These are phyloP conservation scores for Colletes collaris DNA, from an alignment of 2,888 invertebrate species.

Conservation along the genomic window DNA sequence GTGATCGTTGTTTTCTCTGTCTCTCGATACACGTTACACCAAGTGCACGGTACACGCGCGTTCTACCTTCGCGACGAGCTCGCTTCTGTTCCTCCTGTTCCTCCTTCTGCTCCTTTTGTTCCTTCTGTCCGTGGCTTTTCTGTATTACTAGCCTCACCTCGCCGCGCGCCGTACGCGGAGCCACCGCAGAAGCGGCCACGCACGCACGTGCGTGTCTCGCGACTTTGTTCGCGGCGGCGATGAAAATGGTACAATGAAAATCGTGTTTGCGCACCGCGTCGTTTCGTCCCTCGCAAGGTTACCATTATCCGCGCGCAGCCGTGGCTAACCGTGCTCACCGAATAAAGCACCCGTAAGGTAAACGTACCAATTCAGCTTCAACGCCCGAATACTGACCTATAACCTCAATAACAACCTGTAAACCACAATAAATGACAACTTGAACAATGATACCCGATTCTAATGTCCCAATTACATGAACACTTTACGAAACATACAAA, in stretches of 20 bases:
- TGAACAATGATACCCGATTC: no score
- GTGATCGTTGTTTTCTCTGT: conserved; percentile 63
- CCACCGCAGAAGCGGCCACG: conserved; percentile 20
- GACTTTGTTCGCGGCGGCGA: conserved; percentile 21
- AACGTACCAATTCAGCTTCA: no score
- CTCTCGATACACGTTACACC: conserved; percentile 37
- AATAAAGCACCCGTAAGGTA: no score
- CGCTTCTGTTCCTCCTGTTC: conserved; percentile 40
- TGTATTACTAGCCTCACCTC: conserved; percentile 55
- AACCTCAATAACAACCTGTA: no score
- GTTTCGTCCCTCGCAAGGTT: background rate
- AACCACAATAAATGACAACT: no score
- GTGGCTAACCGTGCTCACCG: background rate
- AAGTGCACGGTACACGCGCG: conserved; percentile 47
- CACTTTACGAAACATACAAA: no score
- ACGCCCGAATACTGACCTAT: no score
- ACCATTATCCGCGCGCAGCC: background rate
- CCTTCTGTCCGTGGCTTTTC: conserved; percentile 48
- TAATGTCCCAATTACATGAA: no score
- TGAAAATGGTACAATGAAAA: conserved; percentile 1
- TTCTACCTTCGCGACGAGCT: conserved; percentile 50
- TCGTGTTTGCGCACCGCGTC: background rate
- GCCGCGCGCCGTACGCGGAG: conserved; percentile 32
- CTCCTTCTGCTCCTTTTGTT: conserved; percentile 52
- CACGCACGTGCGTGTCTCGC: conserved; percentile 58